These are phyloP conservation scores for Ceratina japonica DNA, from an alignment of 1,140 invertebrate species.

Conservation along the genomic window DNA sequence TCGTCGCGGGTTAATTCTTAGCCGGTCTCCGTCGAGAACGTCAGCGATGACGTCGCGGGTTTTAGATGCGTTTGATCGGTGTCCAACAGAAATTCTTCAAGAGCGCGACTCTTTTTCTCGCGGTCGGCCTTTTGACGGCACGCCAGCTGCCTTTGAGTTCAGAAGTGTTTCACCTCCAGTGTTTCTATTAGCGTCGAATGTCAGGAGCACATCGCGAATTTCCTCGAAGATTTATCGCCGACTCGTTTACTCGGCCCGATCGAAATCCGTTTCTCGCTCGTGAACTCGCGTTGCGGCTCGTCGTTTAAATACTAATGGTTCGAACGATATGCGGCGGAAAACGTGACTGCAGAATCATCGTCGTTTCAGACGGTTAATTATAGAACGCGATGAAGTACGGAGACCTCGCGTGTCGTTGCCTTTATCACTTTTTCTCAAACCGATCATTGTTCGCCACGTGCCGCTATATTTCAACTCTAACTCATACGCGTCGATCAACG, in stretches of 20 bases:
- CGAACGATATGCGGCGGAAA: no score
- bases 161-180: neutral
- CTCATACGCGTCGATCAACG: no score
- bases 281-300: no score
- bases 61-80: constrained; percentile 14
- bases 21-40: neutral
- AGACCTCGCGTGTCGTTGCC: constrained; percentile 8
- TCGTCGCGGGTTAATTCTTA: constrained; percentile 13
- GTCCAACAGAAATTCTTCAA: constrained; percentile 12
- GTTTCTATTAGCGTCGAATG: neutral
- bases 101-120: neutral
- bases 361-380: neutral
- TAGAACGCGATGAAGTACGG: neutral
- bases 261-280: no score
- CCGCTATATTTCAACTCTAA: constrained; percentile 3
- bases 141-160: neutral
- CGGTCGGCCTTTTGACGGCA: neutral
- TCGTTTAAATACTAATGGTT: no score
- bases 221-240: no score
- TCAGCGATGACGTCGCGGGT: constrained; percentile 23
- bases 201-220: no score
- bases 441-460: constrained; percentile 18
- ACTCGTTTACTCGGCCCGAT: no score
- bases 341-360: no score
- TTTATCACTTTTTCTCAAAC: neutral